Conservation (phyloP, 2,888 invertebrate genomes). For the Anthoptus insignis region DNA sequence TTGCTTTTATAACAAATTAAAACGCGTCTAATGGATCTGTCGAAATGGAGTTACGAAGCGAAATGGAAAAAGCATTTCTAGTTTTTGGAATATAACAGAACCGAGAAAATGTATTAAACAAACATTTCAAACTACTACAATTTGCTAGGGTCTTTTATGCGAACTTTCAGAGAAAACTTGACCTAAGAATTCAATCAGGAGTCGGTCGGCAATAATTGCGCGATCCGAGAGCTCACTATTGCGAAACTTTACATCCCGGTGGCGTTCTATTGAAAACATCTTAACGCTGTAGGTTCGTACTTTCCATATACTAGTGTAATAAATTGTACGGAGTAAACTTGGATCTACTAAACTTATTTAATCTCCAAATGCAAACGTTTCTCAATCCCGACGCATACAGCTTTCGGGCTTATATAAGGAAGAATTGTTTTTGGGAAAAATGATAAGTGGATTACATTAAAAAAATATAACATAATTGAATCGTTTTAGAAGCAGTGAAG, state of each 20-base stretch:
- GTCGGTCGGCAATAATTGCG: slow-evolving; percentile 80
- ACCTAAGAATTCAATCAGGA: slow-evolving; percentile 83
- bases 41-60: slow-evolving; percentile 45
- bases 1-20: slow-evolving; percentile 67
- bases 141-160: slow-evolving; percentile 75
- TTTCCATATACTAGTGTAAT: slow-evolving; percentile 70
- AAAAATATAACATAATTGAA: slow-evolving; percentile 78
- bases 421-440: slow-evolving; percentile 43
- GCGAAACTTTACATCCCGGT: slow-evolving; percentile 79
- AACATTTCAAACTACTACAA: slow-evolving; percentile 61
- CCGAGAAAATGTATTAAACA: slow-evolving; percentile 58
- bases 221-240: slow-evolving; percentile 75
- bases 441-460: slow-evolving; percentile 52
- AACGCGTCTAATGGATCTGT: slow-evolving; percentile 56
- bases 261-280: slow-evolving; percentile 81
- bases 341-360: slow-evolving; percentile 76
- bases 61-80: slow-evolving; percentile 50
- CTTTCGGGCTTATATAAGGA: slow-evolving; percentile 43
- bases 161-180: slow-evolving; percentile 77
- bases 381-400: slow-evolving; percentile 63
- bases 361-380: slow-evolving; percentile 76
- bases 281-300: slow-evolving; percentile 73
- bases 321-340: slow-evolving; percentile 76
- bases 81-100: slow-evolving; percentile 59
- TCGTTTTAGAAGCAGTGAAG: slow-evolving; percentile 82